A percentile compares a stretch with the other conserved stretches of the same genome.
Conservation (phyloP, 37 sponge, comb jelly and placozoan species). For the Mnemiopsis leidyi region DNA sequence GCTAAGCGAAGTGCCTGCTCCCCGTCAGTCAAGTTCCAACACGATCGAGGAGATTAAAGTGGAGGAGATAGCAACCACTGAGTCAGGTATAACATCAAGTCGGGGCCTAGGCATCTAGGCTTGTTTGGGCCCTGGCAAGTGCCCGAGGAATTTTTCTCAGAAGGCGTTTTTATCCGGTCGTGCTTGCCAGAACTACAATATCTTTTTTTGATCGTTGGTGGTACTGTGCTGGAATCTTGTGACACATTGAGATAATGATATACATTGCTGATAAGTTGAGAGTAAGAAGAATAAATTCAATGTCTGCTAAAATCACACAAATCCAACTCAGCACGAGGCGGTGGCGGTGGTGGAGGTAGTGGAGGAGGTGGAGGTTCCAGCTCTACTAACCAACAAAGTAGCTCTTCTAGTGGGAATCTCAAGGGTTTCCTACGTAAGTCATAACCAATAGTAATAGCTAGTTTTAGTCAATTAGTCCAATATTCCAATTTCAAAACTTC, state of each 20-base stretch:
- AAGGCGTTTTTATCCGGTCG: no score
- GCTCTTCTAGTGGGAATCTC: not conserved
- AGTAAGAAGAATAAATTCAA: no score
- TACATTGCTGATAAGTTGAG: no score
- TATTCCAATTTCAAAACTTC: no score
- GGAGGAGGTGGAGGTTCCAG: not conserved
- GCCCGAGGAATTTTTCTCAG: no score
- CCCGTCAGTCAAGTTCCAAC: not conserved
- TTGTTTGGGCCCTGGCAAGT: no score
- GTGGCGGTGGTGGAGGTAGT: not conserved
- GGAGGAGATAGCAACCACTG: not conserved
- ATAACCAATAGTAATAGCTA: not conserved
- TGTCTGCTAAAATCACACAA: no score
- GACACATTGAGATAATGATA: no score
- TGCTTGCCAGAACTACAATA: not conserved
- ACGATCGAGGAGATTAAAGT: not conserved
- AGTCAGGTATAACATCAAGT: not conserved
- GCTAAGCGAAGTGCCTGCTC: not conserved
- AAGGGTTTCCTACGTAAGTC: not conserved
- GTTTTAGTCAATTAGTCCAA: not conserved
- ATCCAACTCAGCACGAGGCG: not conserved
- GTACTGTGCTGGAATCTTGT: no score
- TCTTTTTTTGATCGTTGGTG: no score
- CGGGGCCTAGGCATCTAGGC: no score
- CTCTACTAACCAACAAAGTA: not conserved